Percentiles rank a stretch among this genome's conserved stretches.
These are phyloP conservation scores for Ispidina lecontei DNA, from an alignment of 2,797 vertebrate species.

Conservation along the genomic window DNA sequence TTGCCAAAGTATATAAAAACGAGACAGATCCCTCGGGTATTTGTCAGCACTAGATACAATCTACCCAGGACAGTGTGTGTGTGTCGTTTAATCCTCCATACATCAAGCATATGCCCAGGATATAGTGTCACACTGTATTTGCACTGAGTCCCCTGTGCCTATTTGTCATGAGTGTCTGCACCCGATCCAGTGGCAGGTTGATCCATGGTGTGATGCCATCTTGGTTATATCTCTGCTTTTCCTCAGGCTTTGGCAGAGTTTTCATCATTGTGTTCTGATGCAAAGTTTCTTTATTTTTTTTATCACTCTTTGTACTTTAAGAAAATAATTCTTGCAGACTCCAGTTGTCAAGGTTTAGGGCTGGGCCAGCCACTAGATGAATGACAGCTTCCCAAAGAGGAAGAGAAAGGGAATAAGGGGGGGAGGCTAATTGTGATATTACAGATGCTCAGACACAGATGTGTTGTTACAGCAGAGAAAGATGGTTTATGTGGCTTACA, in stretches of 20 bases:
- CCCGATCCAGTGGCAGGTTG: slow-evolving; percentile 42
- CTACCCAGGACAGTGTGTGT: slow-evolving; percentile 58
- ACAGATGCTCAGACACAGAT: neutral
- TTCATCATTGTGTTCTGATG: slow-evolving; percentile 36
- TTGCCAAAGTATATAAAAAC: slow-evolving; percentile 55
- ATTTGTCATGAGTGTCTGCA: slow-evolving; percentile 48
- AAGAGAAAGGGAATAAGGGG: neutral
- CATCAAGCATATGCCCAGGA: slow-evolving; percentile 46
- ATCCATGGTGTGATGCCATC: slow-evolving; percentile 63
- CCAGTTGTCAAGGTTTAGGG: neutral
- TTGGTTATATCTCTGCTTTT: slow-evolving; percentile 33
- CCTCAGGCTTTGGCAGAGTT: slow-evolving; percentile 32
- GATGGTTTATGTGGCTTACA: neutral
- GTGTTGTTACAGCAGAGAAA: neutral
- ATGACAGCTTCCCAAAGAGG: neutral
- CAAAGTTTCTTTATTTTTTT: slow-evolving; percentile 44
- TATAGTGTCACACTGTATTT: slow-evolving; percentile 49
- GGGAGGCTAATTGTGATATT: neutral
- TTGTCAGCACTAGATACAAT: slow-evolving; percentile 58
- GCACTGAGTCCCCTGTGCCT: slow-evolving; percentile 31
- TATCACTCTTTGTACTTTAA: slow-evolving; percentile 1
- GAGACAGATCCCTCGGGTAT: slow-evolving; percentile 63
- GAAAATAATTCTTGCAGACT: slow-evolving; percentile 8
- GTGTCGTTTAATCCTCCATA: slow-evolving; percentile 66
- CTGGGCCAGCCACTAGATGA: too few relatives aligned